Conservation (phyloP, 2,797 vertebrate species). For the Eulemur coronatus region DNA sequence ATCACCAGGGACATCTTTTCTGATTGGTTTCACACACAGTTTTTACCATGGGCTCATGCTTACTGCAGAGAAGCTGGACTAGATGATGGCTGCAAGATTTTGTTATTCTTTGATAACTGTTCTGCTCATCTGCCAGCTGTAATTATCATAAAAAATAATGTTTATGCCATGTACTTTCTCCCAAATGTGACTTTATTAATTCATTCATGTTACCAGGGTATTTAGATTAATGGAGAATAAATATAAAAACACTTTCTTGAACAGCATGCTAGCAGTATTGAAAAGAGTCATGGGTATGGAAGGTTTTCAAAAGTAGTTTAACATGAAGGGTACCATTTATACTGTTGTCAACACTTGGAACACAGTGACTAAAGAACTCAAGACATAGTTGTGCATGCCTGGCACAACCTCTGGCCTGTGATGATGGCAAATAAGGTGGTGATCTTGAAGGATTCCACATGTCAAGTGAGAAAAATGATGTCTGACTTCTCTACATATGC, state of each 20-base stretch:
- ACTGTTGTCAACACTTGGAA: background rate
- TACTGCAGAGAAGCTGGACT: background rate
- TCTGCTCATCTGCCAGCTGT: background rate
- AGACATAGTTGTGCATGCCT: background rate
- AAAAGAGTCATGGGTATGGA: background rate
- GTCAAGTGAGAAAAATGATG: background rate
- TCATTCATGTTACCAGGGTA: background rate
- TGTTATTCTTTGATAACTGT: background rate
- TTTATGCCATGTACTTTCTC: background rate
- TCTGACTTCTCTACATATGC: background rate
- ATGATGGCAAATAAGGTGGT: background rate
- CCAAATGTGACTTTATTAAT: background rate
- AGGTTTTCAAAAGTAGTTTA: background rate
- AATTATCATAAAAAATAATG: background rate
- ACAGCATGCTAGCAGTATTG: background rate
- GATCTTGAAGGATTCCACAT: background rate
- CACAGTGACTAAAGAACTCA: background rate
- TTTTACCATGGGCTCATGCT: background rate
- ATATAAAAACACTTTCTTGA: background rate
- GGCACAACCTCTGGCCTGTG: background rate
- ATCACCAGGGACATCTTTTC: background rate
- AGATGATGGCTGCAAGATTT: background rate
- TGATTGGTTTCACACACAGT: background rate
- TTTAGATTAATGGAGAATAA: background rate
- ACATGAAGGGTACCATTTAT: background rate